These are phyloP conservation scores for Monoplex corrugatus DNA, from an alignment of 2,888 invertebrate genomes.

Conservation along the genomic window DNA sequence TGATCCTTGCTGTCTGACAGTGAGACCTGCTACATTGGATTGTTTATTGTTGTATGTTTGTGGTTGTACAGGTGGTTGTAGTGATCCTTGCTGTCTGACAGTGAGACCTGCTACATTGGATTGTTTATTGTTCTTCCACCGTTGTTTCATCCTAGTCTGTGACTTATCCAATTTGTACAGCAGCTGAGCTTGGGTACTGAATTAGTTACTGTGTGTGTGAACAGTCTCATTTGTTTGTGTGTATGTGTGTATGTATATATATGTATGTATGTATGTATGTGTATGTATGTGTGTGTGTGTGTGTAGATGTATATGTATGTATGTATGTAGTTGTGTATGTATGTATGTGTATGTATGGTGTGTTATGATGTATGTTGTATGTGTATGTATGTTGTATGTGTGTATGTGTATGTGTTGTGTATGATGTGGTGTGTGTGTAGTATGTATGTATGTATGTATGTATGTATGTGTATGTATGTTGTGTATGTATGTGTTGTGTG, in stretches of 20 bases:
- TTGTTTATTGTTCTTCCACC: too few relatives aligned
- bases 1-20: too few relatives aligned
- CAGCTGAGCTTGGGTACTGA: neutral
- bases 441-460: neutral
- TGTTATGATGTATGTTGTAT: conserved; percentile 46
- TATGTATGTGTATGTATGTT: conserved; percentile 45
- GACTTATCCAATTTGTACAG: too few relatives aligned
- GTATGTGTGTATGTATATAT: neutral
- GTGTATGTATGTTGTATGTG: conserved; percentile 45
- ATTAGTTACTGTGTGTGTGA: neutral
- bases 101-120: too few relatives aligned
- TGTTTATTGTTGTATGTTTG: too few relatives aligned
- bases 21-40: too few relatives aligned
- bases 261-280: neutral
- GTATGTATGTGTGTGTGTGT: neutral
- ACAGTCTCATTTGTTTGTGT: neutral
- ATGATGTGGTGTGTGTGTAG: conserved; percentile 35
- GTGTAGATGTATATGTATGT: neutral
- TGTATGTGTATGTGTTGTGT: conserved; percentile 40
- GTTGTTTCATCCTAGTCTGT: too few relatives aligned
- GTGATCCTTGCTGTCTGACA: too few relatives aligned
- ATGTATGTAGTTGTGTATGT: neutral
- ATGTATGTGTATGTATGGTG: neutral
- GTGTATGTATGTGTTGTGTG: conserved; percentile 47
- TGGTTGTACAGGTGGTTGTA: too few relatives aligned